Evolutionary conservation across 2,888 invertebrate genomes (phyloP).

Genomic region (Odontomyia ornata): DNA sequence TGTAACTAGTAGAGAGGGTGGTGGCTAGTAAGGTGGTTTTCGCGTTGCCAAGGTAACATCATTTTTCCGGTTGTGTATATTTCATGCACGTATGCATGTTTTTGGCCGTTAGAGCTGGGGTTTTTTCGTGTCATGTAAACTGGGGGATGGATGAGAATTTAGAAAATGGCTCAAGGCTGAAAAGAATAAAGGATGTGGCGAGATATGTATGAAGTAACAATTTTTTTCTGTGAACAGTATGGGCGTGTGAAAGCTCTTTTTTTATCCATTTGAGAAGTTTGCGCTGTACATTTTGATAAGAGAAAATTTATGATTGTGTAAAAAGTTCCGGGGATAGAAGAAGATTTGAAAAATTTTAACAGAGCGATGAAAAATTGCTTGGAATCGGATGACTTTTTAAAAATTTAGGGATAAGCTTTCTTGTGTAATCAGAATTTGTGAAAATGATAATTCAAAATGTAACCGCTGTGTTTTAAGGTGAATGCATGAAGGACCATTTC

Average conservation of each 20-base stretch:
- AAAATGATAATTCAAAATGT: no score
- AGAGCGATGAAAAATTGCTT: no score
- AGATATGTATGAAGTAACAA: constrained; percentile 23
- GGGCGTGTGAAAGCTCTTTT: constrained; percentile 4
- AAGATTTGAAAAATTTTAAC: not conserved
- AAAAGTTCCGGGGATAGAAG: not conserved
- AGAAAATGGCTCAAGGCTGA: constrained; percentile 4
- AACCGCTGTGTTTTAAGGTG: no score
- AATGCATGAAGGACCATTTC: no score
- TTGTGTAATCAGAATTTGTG: no score
- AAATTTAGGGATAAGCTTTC: no score
- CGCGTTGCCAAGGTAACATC: constrained; percentile 32
- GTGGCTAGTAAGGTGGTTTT: not conserved
- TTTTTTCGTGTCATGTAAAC: no score
- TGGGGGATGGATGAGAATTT: not conserved
- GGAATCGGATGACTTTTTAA: no score
- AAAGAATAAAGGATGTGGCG: constrained; percentile 6
- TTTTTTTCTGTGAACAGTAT: not conserved
- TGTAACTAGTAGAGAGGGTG: not conserved
- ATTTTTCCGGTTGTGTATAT: not conserved
- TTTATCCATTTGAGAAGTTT: constrained; percentile 12
- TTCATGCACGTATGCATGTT: not conserved
- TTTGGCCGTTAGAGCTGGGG: no score
- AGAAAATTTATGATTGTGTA: constrained; percentile 33
- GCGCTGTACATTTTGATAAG: constrained; percentile 30